Evolutionary conservation across 1,140 invertebrate genomes (phyloP), one percentile per base, ranked within the genome.

Genomic region (Drosophila guanche): DNA sequence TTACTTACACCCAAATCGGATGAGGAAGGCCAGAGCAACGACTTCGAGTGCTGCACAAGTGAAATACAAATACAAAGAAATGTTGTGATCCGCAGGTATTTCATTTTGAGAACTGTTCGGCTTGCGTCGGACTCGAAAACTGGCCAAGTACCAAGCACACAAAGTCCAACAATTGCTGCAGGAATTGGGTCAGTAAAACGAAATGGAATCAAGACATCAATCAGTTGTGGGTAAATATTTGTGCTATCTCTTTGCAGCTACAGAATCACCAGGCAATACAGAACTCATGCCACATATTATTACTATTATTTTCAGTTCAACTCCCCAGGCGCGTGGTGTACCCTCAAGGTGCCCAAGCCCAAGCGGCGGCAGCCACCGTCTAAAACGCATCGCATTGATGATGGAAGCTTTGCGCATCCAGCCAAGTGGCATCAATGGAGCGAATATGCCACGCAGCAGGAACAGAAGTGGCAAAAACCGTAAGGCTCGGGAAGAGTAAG

Each of bases 361-460:
- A 89, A 83, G 22, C 51, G 45, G 43, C 55, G 79, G 10, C 50
- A 37, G 1, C 48, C 27, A 23, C 66, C 79, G 0, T 23, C 50
- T 8, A 83, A 73, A 23, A 85, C 79, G 0, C 69, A 90, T 7
- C 89, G 89, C 3, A 78, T 89, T 4, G 80, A 90, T 60, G 52
- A 59, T 4, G 51, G 23, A 1, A 69, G 67, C 6, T 63, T 56
- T 33, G 43, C 12, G 0, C 81, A 86, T 63, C 74, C 78, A 0
- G 53, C 55, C 12, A 88, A 83, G 12, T 86, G 83, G 83, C 58
- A 83, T 5, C 23, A 86, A 3, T 81, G 74, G 81, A 48, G 45
- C 0, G 62, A 73, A 12, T 69, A 76, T 46, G 60, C 52, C 5
- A 27, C 14, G 16, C 12, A 41, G 6, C 52, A 59, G 41, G 33